phyloP scores from a whole-genome alignment of 2,113 vertebrate genomes.

The Nerophis lumbriciformis region DNA sequence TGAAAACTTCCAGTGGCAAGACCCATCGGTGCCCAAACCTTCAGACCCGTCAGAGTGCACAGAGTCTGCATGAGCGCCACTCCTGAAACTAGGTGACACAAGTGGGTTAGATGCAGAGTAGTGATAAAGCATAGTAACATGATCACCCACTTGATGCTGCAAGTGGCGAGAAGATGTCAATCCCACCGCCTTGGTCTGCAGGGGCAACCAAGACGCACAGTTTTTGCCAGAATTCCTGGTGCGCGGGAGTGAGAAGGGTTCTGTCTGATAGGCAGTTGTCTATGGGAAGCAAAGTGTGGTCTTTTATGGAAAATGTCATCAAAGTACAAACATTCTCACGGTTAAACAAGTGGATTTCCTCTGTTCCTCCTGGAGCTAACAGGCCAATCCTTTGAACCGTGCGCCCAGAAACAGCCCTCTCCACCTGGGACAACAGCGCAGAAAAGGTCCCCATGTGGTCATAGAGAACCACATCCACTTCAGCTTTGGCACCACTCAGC shows the following conservation, averaged over 20 bases:
- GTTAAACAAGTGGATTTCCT: constrained; percentile 72
- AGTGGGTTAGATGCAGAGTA: neutral
- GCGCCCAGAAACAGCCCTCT: constrained; percentile 64
- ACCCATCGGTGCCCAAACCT: constrained; percentile 70
- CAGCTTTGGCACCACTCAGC: constrained; percentile 65
- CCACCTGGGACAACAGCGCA: constrained; percentile 65
- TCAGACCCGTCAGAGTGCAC: constrained; percentile 72
- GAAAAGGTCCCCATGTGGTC: constrained; percentile 74
- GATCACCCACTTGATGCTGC: constrained; percentile 75
- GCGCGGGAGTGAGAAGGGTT: constrained; percentile 67
- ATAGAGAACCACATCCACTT: constrained; percentile 70
- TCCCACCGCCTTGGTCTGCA: constrained; percentile 66
- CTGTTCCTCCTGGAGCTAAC: constrained; percentile 73
- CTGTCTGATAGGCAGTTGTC: constrained; percentile 66
- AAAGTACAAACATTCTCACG: constrained; percentile 52
- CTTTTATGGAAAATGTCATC: too few species aligned
- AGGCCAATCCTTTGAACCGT: constrained; percentile 73
- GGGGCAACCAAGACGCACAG: constrained; percentile 66
- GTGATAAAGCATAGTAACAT: neutral
- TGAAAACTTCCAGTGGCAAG: constrained; percentile 79
- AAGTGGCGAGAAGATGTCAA: constrained; percentile 79
- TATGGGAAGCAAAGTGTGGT: constrained; percentile 31
- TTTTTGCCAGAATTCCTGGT: constrained; percentile 81
- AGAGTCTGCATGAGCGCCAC: constrained; percentile 70
- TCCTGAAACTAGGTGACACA: constrained; percentile 66